Conservation (phyloP, 2,797 vertebrate genomes). For the Graptemys geographica region DNA sequence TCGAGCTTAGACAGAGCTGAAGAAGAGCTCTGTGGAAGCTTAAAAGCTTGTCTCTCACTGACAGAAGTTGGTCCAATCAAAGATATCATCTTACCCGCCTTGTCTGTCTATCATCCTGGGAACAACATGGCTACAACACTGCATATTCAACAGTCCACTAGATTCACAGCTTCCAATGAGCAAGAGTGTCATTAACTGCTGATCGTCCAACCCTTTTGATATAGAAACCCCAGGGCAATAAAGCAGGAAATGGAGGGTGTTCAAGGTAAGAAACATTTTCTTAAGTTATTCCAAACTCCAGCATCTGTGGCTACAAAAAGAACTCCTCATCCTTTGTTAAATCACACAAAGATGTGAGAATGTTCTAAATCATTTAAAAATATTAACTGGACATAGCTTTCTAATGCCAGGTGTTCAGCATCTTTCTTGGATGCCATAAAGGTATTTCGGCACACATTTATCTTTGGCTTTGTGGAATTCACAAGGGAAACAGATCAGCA, state of each 20-base stretch:
- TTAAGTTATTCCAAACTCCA: conserved; percentile 37
- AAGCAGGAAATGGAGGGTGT: not conserved
- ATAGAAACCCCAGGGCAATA: not conserved
- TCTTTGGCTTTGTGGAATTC: conserved; percentile 11
- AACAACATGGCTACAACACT: not conserved
- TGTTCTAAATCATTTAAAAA: not conserved
- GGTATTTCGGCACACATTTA: conserved; percentile 27
- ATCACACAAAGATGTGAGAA: not conserved
- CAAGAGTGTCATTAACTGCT: conserved; percentile 8
- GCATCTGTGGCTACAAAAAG: not conserved
- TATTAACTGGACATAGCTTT: not conserved
- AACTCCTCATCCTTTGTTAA: not conserved
- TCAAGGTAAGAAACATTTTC: conserved; percentile 38
- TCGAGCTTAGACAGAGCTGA: not conserved
- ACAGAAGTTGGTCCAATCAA: not conserved
- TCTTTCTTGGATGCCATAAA: not conserved
- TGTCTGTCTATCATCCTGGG: not conserved
- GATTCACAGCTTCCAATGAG: conserved; percentile 15
- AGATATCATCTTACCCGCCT: not conserved
- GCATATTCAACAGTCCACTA: not conserved
- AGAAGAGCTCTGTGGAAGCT: not conserved
- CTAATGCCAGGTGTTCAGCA: not conserved
- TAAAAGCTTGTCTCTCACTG: not conserved
- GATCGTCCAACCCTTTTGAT: conserved; percentile 13
- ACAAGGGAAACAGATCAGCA: conserved; percentile 49